Percentiles rank a stretch among this genome's conserved stretches.
Conservation (phyloP, 2,797 vertebrate genomes). For the Characodon lateralis region DNA sequence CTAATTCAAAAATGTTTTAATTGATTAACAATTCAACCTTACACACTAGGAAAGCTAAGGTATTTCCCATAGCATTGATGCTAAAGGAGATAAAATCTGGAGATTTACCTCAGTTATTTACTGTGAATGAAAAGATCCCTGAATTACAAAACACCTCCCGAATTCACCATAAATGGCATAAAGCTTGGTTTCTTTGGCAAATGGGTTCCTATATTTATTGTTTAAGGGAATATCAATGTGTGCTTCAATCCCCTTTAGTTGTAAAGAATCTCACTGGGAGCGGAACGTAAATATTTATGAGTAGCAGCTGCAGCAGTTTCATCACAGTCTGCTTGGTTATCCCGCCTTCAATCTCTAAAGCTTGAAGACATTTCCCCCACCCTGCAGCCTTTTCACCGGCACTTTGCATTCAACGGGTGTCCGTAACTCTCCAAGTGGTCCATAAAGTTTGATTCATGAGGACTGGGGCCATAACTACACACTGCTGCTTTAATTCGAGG, state of each 20-base stretch:
- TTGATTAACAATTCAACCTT: no score
- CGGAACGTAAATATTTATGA: slow-evolving; percentile 67
- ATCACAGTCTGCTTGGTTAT: slow-evolving; percentile 46
- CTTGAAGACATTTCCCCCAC: slow-evolving; percentile 29
- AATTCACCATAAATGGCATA: slow-evolving; percentile 14
- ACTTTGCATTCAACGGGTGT: slow-evolving; percentile 74
- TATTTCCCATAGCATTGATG: neutral
- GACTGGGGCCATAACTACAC: slow-evolving; percentile 55
- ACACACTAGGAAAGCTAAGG: no score
- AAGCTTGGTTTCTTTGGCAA: slow-evolving; percentile 15
- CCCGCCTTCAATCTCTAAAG: slow-evolving; percentile 47
- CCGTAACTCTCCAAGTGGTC: slow-evolving; percentile 72
- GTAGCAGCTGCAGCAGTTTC: slow-evolving; percentile 49
- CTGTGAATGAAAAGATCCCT: neutral
- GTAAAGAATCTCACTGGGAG: slow-evolving; percentile 51
- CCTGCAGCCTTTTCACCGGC: slow-evolving; percentile 58
- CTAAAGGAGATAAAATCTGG: neutral
- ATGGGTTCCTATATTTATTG: slow-evolving; percentile 35
- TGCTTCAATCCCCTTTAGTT: slow-evolving; percentile 35
- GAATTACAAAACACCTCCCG: neutral
- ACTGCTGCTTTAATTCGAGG: slow-evolving; percentile 66
- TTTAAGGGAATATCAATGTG: slow-evolving; percentile 29
- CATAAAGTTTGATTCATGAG: slow-evolving; percentile 78
- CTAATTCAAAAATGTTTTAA: no score
- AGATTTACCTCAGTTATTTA: neutral